Percentiles rank a stretch among this genome's conserved stretches.
phyloP scores from a whole-genome alignment of 2,113 vertebrate genomes.

The Pampusana beccarii region DNA sequence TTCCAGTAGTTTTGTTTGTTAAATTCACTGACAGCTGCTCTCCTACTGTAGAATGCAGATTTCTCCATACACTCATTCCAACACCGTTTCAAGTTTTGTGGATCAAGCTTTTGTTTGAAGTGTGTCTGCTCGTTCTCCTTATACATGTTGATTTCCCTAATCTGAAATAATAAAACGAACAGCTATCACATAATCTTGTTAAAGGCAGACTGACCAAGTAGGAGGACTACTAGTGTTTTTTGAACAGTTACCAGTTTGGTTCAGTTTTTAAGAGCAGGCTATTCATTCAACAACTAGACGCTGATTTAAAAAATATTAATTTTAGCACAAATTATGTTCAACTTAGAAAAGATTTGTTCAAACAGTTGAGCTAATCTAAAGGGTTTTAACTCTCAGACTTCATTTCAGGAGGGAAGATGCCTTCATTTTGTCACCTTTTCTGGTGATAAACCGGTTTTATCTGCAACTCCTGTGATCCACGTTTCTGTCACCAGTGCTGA shows the following conservation, averaged over 20 bases:
- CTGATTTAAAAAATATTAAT: accelerated
- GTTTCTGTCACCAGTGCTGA: conserved; percentile 78
- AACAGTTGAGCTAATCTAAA: neutral
- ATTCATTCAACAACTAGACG: neutral
- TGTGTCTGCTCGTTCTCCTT: conserved; percentile 74
- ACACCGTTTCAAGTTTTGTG: conserved; percentile 79
- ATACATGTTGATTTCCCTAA: conserved; percentile 87
- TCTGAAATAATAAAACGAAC: conserved; percentile 66
- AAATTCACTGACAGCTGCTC: conserved; percentile 70
- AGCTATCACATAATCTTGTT: neutral
- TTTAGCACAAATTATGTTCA: neutral
- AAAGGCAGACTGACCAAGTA: neutral
- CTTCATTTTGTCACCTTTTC: conserved; percentile 74
- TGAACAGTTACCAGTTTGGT: neutral
- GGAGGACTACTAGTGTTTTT: neutral
- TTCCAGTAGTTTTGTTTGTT: conserved; percentile 88
- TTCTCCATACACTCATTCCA: conserved; percentile 85
- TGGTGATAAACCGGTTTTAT: conserved; percentile 70
- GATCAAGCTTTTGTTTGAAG: conserved; percentile 81
- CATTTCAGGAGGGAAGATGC: neutral
- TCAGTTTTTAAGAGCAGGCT: neutral
- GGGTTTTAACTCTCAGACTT: neutral
- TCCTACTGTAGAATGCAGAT: conserved; percentile 70
- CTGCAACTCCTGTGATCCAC: conserved; percentile 78
- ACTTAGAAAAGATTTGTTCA: neutral